A percentile compares a stretch with the other conserved stretches of the same genome.
Evolutionary conservation across 2,797 vertebrate species (phyloP).

Genomic region (Lycodopsis pacificus): DNA sequence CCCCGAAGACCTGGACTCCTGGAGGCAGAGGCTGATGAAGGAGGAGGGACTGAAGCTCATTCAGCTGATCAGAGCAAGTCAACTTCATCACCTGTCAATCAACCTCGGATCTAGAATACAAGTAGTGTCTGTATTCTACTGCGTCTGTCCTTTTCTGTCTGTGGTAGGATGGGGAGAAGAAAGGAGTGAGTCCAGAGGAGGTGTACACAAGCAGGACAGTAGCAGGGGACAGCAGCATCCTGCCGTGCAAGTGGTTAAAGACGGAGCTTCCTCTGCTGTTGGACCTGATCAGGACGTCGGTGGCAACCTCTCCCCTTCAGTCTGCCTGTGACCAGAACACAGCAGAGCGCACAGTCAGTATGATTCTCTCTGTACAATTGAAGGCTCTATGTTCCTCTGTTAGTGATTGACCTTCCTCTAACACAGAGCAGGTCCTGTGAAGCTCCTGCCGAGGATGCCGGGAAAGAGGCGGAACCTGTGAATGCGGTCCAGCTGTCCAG

Average conservation of each 20-base stretch:
- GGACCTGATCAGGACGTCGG: conserved; percentile 85
- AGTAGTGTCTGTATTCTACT: background rate
- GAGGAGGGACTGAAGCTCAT: conserved; percentile 90
- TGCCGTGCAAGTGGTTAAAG: conserved; percentile 87
- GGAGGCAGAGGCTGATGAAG: conserved; percentile 86
- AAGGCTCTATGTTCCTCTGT: background rate
- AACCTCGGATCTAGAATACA: background rate
- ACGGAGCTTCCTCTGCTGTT: conserved; percentile 87
- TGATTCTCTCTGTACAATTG: background rate
- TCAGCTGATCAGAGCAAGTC: conserved; percentile 85
- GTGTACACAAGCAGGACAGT: conserved; percentile 86
- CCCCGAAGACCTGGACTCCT: conserved; percentile 80
- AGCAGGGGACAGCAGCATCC: conserved; percentile 75
- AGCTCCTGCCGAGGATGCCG: conserved; percentile 23
- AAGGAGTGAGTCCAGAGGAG: conserved; percentile 88
- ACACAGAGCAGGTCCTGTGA: conserved; percentile 58
- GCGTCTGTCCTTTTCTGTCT: background rate
- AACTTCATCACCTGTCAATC: background rate
- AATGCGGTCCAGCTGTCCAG: conserved; percentile 71
- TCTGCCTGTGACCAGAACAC: conserved; percentile 12
- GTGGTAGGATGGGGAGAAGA: conserved; percentile 87
- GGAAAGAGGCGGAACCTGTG: conserved; percentile 20
- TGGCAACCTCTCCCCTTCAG: conserved; percentile 61
- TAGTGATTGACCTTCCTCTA: background rate
- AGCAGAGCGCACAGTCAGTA: conserved; percentile 51